Base-by-base conservation (phyloP, 2,888 invertebrate genomes). In the Trimorus sp. region DNA sequence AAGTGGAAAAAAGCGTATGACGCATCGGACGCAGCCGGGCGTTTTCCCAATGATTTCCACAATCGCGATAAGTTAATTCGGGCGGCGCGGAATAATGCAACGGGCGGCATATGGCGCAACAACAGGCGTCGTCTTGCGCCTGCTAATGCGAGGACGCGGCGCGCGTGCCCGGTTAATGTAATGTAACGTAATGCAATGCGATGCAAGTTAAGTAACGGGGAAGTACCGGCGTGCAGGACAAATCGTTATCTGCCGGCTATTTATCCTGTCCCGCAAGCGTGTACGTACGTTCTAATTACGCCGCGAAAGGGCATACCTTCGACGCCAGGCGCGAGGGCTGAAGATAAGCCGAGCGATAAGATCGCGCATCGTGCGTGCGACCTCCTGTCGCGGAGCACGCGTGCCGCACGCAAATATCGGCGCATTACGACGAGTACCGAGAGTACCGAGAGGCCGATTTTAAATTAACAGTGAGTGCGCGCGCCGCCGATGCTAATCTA, bases 371-470 rank as follows among this genome's bases (percentile, higher is more conserved):
- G 69, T 78, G 69, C 63, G 78, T 56, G 66, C 54, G 66, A 70
- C 79, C 82, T 83, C 80, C 82, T 83, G 83, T 83, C 77, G 79
- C 85, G 83, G 76, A 83, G 80, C 74, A 81, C 75, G 83, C 85
- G 85, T 84, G 86, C 80, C 75, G 84, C 86, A 85, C 85, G 84
- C 83, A 84, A 26, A 26, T 83, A 74, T 78, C 59, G 59, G 37
- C 48, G 71, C 59, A 71, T 80, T 78, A 69, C 54, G 26, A 26
- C 26, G 26, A 26, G 26, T 26, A 26, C 26, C 7, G 38, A 66
- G 58, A 66, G 59, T 60, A 45, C 49, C 26, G 45, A 14, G 7
- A 54, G 36, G n/a, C 51, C 58, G 63, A 75, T 80, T 75, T 65
- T 48, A 45, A 69, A 65, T 60, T 70, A 71, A 66, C 62, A 62